Percentiles rank a stretch among this genome's conserved stretches.
Evolutionary conservation across 2,888 invertebrate species (phyloP).

Genomic region (Drosophila peninsularis): DNA sequence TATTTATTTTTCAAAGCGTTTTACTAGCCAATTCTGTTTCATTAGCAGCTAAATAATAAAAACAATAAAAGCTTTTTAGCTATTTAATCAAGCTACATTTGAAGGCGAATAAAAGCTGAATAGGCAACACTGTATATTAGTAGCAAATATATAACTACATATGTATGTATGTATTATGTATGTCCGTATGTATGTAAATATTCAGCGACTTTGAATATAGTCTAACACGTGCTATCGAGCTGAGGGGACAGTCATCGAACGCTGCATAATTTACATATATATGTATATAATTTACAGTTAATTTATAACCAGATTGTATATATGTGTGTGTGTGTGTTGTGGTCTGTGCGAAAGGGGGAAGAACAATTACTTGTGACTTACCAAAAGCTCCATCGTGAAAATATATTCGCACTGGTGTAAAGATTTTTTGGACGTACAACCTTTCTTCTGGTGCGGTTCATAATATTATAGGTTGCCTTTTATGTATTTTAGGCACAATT

Average conservation of each 20-base stretch:
- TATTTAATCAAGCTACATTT: background rate
- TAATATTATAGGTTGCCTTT: slow-evolving; percentile 51
- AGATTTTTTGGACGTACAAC: slow-evolving; percentile 87
- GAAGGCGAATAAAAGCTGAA: background rate
- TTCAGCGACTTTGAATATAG: slow-evolving; percentile 16
- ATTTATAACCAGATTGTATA: slow-evolving; percentile 25
- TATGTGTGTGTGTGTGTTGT: background rate
- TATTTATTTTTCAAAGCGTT: background rate
- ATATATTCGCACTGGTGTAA: slow-evolving; percentile 87
- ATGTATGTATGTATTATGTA: background rate
- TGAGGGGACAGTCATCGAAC: background rate
- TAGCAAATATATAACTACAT: background rate
- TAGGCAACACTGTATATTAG: background rate
- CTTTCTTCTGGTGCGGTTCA: slow-evolving; percentile 85
- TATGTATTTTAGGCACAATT: slow-evolving; percentile 24
- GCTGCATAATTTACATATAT: slow-evolving; percentile 3
- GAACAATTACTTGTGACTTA: slow-evolving; percentile 83
- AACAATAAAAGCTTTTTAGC: background rate
- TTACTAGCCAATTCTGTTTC: too few species aligned
- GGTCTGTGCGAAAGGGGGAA: background rate
- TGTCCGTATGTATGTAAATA: background rate
- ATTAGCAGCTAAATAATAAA: too few species aligned
- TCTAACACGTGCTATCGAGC: slow-evolving; percentile 49
- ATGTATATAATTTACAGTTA: slow-evolving; percentile 53
- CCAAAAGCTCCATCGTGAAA: slow-evolving; percentile 89